Evolutionary conservation across 2,797 vertebrate genomes (phyloP).

Genomic region (Mormyrus proboscirostris): DNA sequence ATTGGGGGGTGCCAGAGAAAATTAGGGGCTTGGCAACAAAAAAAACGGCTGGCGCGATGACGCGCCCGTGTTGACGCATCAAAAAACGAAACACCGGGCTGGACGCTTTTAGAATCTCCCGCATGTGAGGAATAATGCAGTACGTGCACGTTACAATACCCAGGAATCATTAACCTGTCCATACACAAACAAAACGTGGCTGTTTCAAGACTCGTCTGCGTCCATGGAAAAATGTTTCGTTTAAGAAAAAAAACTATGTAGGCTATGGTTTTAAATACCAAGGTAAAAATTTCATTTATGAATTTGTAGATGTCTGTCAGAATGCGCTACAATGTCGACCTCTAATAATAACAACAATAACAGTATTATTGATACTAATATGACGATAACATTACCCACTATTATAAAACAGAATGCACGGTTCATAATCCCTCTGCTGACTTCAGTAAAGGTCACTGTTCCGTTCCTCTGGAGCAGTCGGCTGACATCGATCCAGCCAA

Average conservation of each 20-base stretch:
- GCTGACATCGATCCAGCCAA: constrained; percentile 37
- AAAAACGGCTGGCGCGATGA: constrained; percentile 40
- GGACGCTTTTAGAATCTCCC: not conserved
- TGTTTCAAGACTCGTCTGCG: not conserved
- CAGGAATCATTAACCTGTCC: not conserved
- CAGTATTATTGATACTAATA: not conserved
- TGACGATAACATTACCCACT: not conserved
- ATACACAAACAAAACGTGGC: not conserved
- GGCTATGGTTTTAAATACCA: not conserved
- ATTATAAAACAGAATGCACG: not conserved
- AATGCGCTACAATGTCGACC: not conserved
- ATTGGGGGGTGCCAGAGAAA: constrained; percentile 31
- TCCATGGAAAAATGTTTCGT: not conserved
- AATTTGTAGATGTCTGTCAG: not conserved
- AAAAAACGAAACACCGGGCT: not conserved
- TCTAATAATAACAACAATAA: not conserved
- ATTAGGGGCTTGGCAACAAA: constrained; percentile 41
- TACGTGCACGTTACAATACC: not conserved
- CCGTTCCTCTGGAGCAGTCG: not conserved
- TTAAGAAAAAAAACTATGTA: not conserved
- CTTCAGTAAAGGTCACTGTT: not conserved
- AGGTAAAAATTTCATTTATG: not conserved
- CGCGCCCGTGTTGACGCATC: constrained; percentile 22
- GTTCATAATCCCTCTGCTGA: not conserved
- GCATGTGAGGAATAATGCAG: constrained; percentile 1